Percentiles rank a stretch among this genome's conserved stretches.
Evolutionary conservation across 2,113 vertebrate genomes (phyloP).

Genomic region (Chlorodrepanis virens): DNA sequence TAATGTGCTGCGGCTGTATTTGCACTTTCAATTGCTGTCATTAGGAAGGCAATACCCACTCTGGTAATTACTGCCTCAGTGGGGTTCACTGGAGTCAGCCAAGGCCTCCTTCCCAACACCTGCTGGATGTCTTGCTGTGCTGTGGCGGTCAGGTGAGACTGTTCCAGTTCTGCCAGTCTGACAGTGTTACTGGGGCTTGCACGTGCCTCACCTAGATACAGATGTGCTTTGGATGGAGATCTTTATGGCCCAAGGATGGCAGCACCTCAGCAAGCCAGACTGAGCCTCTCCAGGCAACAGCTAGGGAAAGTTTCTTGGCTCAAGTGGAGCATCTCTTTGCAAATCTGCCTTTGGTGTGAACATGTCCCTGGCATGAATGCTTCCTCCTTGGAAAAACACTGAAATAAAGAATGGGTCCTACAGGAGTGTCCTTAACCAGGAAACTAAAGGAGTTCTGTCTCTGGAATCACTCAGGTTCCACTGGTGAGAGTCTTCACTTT

Average conservation of each 20-base stretch:
- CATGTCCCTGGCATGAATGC: neutral
- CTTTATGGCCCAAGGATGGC: neutral
- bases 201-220: neutral
- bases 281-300: neutral
- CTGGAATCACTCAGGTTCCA: neutral
- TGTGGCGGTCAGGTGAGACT: neutral
- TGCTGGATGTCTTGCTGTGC: neutral
- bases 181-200: neutral
- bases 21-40: slow-evolving; percentile 49
- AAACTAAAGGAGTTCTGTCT: neutral
- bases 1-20: slow-evolving; percentile 26
- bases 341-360: neutral
- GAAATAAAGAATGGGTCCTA: neutral
- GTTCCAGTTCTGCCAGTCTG: neutral
- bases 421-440: neutral
- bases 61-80: slow-evolving; percentile 6
- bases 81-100: neutral
- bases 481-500: neutral
- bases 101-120: neutral
- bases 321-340: neutral
- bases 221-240: neutral
- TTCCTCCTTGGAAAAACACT: neutral
- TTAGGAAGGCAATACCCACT: slow-evolving; percentile 35
- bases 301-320: neutral
- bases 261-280: neutral